These are phyloP conservation scores for Chelonus formosanus DNA, from an alignment of 2,888 invertebrate genomes.

Conservation along the genomic window DNA sequence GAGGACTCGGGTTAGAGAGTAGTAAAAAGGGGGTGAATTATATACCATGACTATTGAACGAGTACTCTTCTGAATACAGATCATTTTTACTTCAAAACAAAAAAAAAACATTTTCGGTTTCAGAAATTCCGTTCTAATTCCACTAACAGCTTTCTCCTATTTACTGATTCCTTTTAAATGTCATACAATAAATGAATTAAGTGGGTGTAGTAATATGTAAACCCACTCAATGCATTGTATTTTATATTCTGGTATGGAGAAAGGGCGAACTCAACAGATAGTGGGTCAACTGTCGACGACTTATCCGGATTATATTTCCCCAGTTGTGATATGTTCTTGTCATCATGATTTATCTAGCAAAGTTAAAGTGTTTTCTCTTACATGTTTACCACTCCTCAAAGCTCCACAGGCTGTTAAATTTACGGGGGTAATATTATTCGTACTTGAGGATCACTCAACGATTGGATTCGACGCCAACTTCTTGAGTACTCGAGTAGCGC, in stretches of 20 bases:
- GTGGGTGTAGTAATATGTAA: too few species aligned
- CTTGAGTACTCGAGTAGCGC: slow-evolving; percentile 16
- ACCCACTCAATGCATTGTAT: too few species aligned
- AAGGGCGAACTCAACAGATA: not conserved
- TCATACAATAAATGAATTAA: too few species aligned
- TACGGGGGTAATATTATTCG: slow-evolving; percentile 34
- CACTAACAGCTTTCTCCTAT: not conserved
- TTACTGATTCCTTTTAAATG: not conserved
- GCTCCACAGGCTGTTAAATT: slow-evolving; percentile 34
- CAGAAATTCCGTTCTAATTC: too few species aligned
- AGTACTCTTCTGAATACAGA: not conserved
- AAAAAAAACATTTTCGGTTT: too few species aligned
- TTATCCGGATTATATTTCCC: slow-evolving; percentile 49
- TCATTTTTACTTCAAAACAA: too few species aligned
- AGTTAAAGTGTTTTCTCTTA: slow-evolving; percentile 32
- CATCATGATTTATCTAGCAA: slow-evolving; percentile 31
- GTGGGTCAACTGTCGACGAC: slow-evolving; percentile 32
- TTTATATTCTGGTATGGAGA: not conserved
- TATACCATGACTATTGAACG: not conserved
- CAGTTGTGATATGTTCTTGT: slow-evolving; percentile 10
- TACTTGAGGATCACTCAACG: slow-evolving; percentile 22
- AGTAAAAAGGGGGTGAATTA: not conserved
- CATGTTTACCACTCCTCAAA: slow-evolving; percentile 23
- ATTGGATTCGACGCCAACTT: slow-evolving; percentile 26
- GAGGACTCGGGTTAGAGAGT: slow-evolving; percentile 20